A percentile compares a stretch with the other conserved stretches of the same genome.
Conservation (phyloP, 2,797 vertebrate genomes). For the Tapera naevia region DNA sequence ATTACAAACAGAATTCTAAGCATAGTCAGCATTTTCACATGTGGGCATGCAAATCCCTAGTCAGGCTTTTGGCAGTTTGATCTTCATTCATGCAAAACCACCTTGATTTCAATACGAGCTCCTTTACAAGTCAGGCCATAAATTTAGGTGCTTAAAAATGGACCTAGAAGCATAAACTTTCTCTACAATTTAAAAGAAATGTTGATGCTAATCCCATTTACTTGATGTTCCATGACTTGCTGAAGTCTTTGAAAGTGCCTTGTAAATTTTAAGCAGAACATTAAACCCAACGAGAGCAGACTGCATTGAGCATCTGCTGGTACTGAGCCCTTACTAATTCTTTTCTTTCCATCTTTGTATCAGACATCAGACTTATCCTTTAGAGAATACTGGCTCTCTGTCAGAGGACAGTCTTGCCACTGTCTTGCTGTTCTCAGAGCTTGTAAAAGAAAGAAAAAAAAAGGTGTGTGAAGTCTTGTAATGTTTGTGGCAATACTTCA, state of each 20-base stretch:
- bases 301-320: neutral
- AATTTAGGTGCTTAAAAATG: neutral
- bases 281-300: neutral
- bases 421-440: neutral
- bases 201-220: neutral
- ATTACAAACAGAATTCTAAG: neutral
- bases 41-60: neutral
- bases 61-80: neutral
- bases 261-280: conserved; percentile 1
- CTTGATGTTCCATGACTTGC: neutral
- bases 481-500: neutral
- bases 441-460: neutral
- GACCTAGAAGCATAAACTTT: neutral
- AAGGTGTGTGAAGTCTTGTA: neutral
- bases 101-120: neutral
- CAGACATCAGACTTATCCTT: neutral
- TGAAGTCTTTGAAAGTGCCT: neutral
- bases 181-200: neutral
- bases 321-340: neutral
- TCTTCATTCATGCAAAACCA: neutral
- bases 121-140: neutral
- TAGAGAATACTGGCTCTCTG: neutral
- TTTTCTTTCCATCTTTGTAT: neutral
- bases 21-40: neutral
- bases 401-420: neutral